A percentile compares a stretch with the other conserved stretches of the same genome.
These are phyloP conservation scores for Rhizomys pruinosus DNA, from an alignment of 2,113 vertebrate genomes.

Conservation along the genomic window DNA sequence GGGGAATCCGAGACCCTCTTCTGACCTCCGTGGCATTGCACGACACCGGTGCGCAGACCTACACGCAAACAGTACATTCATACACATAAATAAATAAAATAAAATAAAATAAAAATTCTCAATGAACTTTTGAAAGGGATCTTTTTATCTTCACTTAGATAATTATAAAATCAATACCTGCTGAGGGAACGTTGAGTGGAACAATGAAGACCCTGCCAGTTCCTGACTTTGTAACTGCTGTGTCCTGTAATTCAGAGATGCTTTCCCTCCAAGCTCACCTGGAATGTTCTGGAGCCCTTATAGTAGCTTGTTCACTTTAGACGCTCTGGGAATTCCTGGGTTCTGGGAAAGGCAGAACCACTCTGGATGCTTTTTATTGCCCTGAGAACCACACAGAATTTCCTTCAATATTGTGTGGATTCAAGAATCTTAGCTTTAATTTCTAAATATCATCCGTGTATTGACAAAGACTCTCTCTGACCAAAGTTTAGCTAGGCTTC, in stretches of 20 bases:
- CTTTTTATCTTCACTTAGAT: not conserved
- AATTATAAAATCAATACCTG: slow-evolving; percentile 25
- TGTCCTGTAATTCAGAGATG: not conserved
- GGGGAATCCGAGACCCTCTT: too few species aligned
- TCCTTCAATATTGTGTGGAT: not conserved
- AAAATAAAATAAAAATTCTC: not conserved
- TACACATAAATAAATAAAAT: too few species aligned
- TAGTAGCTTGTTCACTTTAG: not conserved
- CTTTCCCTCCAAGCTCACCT: not conserved
- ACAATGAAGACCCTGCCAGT: not conserved
- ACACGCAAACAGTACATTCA: too few species aligned
- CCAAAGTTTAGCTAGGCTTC: not conserved
- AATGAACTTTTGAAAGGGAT: slow-evolving; percentile 1
- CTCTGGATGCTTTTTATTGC: not conserved
- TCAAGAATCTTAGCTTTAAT: not conserved
- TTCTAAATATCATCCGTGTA: not conserved
- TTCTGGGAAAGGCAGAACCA: not conserved
- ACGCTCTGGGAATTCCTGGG: not conserved
- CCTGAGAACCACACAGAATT: not conserved
- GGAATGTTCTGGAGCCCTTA: not conserved
- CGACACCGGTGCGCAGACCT: too few species aligned
- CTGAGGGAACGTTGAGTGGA: not conserved
- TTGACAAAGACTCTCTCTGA: not conserved
- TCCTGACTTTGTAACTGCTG: not conserved
- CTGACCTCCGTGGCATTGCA: too few species aligned